phyloP scores from a whole-genome alignment of 2,888 invertebrate species.

The Hymenopus coronatus region DNA sequence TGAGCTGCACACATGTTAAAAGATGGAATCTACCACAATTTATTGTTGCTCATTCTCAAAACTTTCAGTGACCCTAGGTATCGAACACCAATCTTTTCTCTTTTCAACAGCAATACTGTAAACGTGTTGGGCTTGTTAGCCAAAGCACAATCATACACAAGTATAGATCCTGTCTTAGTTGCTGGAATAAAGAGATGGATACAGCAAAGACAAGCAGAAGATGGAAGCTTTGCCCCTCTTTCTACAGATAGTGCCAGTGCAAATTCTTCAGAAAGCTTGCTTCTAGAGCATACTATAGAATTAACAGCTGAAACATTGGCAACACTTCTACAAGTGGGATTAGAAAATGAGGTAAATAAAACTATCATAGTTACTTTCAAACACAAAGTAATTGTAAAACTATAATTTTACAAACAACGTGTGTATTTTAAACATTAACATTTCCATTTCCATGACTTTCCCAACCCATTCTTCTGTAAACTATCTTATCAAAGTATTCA shows the following conservation, averaged over 20 bases:
- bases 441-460: too few species aligned
- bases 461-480: too few species aligned
- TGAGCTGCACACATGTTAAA: too few species aligned
- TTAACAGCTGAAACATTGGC: conserved; percentile 63
- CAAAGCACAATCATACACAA: conserved; percentile 60
- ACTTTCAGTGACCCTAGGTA: too few species aligned
- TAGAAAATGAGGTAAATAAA: conserved; percentile 54
- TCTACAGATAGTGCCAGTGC: conserved; percentile 39
- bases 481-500: too few species aligned
- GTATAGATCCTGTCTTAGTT: conserved; percentile 59
- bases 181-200: conserved; percentile 61
- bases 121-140: conserved; percentile 59
- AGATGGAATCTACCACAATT: too few species aligned
- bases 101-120: conserved; percentile 46
- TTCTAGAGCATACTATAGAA: conserved; percentile 56
- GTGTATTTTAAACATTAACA: too few species aligned
- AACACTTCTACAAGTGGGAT: conserved; percentile 59
- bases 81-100: too few species aligned
- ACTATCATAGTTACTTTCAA: neutral
- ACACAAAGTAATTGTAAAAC: too few species aligned
- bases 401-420: too few species aligned
- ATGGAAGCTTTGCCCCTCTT: conserved; percentile 54
- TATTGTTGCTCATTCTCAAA: too few species aligned
- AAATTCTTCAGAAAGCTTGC: neutral
- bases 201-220: conserved; percentile 56